A percentile compares a stretch with the other conserved stretches of the same genome.
These are phyloP conservation scores for Drosophila tropicalis DNA, from an alignment of 1,140 invertebrate species.

Conservation along the genomic window DNA sequence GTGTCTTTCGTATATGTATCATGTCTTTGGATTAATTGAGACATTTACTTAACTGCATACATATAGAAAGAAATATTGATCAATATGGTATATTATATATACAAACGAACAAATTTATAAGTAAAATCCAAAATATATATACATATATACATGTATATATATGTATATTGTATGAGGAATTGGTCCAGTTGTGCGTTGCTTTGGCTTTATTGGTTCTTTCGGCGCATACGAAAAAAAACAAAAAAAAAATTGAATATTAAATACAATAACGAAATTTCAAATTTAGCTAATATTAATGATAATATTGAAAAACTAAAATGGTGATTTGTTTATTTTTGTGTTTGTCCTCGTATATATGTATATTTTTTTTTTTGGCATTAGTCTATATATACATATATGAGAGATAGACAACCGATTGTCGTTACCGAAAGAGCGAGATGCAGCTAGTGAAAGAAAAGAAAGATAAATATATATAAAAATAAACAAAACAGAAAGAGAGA, in stretches of 20 bases:
- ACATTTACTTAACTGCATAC: background rate
- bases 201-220: slow-evolving; percentile 68
- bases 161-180: slow-evolving; percentile 25
- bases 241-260: slow-evolving; percentile 35
- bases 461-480: slow-evolving; percentile 10
- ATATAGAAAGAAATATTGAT: background rate
- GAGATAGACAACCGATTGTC: background rate
- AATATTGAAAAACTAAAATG: slow-evolving; percentile 29
- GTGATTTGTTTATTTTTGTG: slow-evolving; percentile 59
- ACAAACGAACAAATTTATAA: slow-evolving; percentile 22
- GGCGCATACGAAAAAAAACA: slow-evolving; percentile 45
- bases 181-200: slow-evolving; percentile 70
- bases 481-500: slow-evolving; percentile 31
- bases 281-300: slow-evolving; percentile 15
- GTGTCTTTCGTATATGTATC: background rate
- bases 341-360: slow-evolving; percentile 28
- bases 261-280: slow-evolving; percentile 26
- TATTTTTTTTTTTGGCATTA: background rate
- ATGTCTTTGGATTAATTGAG: slow-evolving; percentile 3
- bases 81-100: slow-evolving; percentile 42
- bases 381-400: background rate
- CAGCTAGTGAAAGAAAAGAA: slow-evolving; percentile 12
- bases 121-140: slow-evolving; percentile 2
- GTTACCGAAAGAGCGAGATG: background rate
- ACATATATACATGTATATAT: background rate